Evolutionary conservation across 92 coral and sea anemone species (phyloP).

Genomic region (Palythoa caribaeorum): DNA sequence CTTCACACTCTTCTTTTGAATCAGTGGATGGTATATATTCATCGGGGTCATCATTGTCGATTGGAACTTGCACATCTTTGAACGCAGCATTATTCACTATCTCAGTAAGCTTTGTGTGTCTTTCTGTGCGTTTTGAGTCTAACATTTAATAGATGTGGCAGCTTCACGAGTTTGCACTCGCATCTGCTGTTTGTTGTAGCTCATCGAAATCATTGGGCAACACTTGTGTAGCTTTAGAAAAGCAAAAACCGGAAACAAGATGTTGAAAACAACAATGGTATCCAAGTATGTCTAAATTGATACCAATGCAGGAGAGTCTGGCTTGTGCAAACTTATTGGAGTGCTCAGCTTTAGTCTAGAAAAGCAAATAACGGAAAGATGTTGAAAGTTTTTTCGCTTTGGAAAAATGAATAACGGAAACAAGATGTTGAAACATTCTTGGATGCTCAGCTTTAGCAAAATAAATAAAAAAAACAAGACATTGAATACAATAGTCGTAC

Average conservation of each 20-base stretch:
- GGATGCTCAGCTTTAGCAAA: too few species aligned
- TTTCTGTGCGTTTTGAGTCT: background rate
- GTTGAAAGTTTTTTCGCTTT: too few species aligned
- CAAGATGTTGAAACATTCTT: too few species aligned
- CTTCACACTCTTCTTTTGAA: constrained; percentile 13
- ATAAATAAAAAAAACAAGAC: too few species aligned
- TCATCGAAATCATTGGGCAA: background rate
- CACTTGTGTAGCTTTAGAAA: constrained; percentile 20
- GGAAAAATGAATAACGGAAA: too few species aligned
- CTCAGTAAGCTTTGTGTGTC: background rate
- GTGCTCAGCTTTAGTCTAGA: too few species aligned
- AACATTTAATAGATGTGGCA: background rate
- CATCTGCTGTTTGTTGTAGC: constrained; percentile 7
- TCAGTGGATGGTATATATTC: constrained; percentile 1
- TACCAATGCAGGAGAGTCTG: too few species aligned
- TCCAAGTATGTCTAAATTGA: background rate
- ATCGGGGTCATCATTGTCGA: background rate
- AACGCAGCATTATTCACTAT: background rate
- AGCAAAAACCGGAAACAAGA: background rate
- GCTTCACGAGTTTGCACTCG: constrained; percentile 13
- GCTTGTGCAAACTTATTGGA: too few species aligned
- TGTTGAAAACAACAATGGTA: background rate
- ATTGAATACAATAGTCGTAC: too few species aligned
- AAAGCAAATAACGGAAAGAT: too few species aligned
- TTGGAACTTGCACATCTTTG: constrained; percentile 1